Evolutionary conservation across 2,888 invertebrate species (phyloP).

Genomic region (Parascotia fuliginaria): DNA sequence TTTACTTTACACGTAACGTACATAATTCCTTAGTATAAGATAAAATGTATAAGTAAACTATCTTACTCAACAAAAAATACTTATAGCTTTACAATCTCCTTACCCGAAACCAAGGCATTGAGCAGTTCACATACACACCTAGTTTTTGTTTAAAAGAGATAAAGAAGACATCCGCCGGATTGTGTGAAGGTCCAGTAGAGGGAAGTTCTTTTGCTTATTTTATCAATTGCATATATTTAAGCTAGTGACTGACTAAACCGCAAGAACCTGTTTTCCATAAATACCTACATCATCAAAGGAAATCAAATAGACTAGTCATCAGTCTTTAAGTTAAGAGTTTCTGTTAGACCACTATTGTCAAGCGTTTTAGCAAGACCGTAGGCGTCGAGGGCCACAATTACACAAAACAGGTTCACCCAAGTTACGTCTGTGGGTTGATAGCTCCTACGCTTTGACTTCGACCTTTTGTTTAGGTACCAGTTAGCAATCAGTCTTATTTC

Average conservation of each 20-base stretch:
- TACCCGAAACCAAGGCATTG: slow-evolving; percentile 39
- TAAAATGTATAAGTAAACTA: background rate
- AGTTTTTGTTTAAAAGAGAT: slow-evolving; percentile 71
- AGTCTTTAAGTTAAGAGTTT: slow-evolving; percentile 7
- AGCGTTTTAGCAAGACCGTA: slow-evolving; percentile 50
- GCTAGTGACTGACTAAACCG: slow-evolving; percentile 19
- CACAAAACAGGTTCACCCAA: slow-evolving; percentile 67
- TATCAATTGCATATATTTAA: slow-evolving; percentile 28
- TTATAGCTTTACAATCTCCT: slow-evolving; percentile 45
- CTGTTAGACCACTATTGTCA: slow-evolving; percentile 46
- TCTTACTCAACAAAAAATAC: background rate
- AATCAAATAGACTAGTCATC: background rate
- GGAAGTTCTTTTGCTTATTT: slow-evolving; percentile 43
- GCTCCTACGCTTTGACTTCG: slow-evolving; percentile 69
- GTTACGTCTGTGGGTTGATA: slow-evolving; percentile 65
- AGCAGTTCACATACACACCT: slow-evolving; percentile 70
- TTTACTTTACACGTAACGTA: no score
- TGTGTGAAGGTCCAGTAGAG: slow-evolving; percentile 55
- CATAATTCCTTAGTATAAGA: background rate
- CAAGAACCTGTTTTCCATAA: slow-evolving; percentile 3
- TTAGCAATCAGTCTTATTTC: slow-evolving; percentile 62
- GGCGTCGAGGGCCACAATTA: slow-evolving; percentile 67
- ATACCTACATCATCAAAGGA: background rate
- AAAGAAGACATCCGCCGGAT: slow-evolving; percentile 77
- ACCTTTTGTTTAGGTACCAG: slow-evolving; percentile 66